These are phyloP conservation scores for Anabacerthia variegaticeps DNA, from an alignment of 2,797 vertebrate species.

Conservation along the genomic window DNA sequence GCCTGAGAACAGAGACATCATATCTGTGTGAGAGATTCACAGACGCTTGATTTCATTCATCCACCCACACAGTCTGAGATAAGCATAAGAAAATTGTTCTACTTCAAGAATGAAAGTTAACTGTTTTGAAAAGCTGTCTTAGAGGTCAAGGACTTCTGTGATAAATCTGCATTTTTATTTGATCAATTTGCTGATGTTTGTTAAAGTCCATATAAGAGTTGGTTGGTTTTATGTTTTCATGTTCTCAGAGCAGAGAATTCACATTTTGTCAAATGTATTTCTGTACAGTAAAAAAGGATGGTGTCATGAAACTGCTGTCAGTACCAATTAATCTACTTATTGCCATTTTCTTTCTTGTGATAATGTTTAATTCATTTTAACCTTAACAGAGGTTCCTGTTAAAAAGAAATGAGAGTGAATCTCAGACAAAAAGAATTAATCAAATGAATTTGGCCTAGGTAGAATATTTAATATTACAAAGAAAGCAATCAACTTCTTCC, in stretches of 20 bases:
- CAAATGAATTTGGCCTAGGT: neutral
- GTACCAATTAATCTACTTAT: slow-evolving; percentile 25
- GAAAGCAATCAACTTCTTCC: neutral
- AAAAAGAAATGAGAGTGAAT: slow-evolving; percentile 3
- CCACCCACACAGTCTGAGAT: slow-evolving; percentile 17
- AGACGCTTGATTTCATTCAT: slow-evolving; percentile 42
- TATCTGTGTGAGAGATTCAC: slow-evolving; percentile 7
- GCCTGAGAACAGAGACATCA: neutral
- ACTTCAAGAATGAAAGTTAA: slow-evolving; percentile 40
- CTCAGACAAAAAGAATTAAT: neutral
- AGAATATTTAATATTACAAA: neutral
- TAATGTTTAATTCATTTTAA: slow-evolving; percentile 41
- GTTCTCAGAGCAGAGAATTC: neutral
- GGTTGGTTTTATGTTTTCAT: neutral
- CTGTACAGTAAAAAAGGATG: neutral
- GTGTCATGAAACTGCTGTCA: slow-evolving; percentile 3
- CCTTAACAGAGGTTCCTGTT: neutral
- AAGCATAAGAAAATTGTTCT: neutral
- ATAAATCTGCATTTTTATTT: slow-evolving; percentile 1
- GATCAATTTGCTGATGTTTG: slow-evolving; percentile 10
- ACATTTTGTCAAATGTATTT: neutral
- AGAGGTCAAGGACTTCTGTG: neutral
- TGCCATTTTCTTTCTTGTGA: slow-evolving; percentile 39
- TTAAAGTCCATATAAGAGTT: neutral
- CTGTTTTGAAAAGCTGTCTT: slow-evolving; percentile 22